Base-by-base conservation (phyloP, 2,113 vertebrate genomes). In the Apeltes quadracus region DNA sequence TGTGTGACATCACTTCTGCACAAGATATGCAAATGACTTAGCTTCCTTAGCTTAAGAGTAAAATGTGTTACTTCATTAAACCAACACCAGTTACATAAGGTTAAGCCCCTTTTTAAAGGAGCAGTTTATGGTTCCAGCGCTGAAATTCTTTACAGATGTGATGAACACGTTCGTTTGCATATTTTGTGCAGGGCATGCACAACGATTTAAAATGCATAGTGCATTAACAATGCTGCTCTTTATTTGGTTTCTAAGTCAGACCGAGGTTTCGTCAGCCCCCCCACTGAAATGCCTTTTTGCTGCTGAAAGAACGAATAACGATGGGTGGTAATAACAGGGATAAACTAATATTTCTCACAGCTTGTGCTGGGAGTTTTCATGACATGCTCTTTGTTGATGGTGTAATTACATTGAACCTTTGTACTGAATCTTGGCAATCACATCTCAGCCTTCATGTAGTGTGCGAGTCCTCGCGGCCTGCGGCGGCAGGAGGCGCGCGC, bases 21-120 rank as follows among this genome's bases (percentile, higher is more conserved):
- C 87, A 93, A 91, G 90, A 93, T 91, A 93, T 92, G 90, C 90
- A 94, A 89, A 89, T 73, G 39, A 53, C 34, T 83, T 76, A 85
- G 63, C 83, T 86, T 85, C 59, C 56, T 65, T 70, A 75, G 72
- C 68, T 57, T 75, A 84, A 64, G 59, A 25, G 72, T 71, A 2
- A 27, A 23, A 69, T 3, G 48, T 81, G 76, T 78, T 75, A 68
- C 62, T 85, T 78, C 69, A 83, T 68, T 65, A 70, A 61, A 84
- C 69, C 23, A 39, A 81, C 80, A 83, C 59, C 82, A 81, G 69
- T 85, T 85, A 64, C 72, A 84, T 82, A 74, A 74, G 48, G 63
- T 86, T 48, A 57, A 72, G 70, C 50, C 77, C 70, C 71, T 57
- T 87, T 87, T 85, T 84, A 81, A 74, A 70, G 75, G 71, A 86